Evolutionary conservation across 2,113 vertebrate species (phyloP), one percentile per base, ranked within the genome.

Genomic region (Sigmodon hispidus): DNA sequence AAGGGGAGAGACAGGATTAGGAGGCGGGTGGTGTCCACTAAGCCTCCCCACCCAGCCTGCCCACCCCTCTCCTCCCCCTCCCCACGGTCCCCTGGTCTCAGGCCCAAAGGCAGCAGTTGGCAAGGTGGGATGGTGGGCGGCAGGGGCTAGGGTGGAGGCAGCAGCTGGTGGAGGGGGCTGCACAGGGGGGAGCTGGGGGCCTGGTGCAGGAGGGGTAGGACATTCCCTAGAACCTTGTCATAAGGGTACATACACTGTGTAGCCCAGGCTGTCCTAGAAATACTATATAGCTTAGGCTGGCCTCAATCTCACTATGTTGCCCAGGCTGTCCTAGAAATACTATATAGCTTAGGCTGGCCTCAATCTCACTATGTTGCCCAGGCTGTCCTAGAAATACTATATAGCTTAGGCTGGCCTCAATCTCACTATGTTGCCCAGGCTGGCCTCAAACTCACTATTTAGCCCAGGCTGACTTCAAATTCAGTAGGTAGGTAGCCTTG

Each of bases 121-220:
- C 96, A 10, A 94, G 97, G 97, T 87, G 31, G 79, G 85, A 97
- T 97, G 97, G 86, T 85, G 97, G 94, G 92, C 84, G 65, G 96
- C 93, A 95, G 50, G 96, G 93, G 83, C 93, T 86, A 22, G 34
- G 69, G 95, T 61, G 94, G 86, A 55, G 86, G 90, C 81, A 93
- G 96, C 91, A 87, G 95, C 90, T 83, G 8, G 84, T 31, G 80
- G 76, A n/a, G 76, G 90, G 89, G 77, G 48, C 69, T 73, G 87
- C 1, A 17, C 70, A 24, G 34, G n/a, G 69, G 21, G 43, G 40
- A n/a, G 69, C 50, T 55, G 40, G 24, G 31, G 75, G 45, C 21
- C 43, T 63, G 21, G 36, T 21, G 80, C 24, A 2, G 77, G 48
- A 57, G 16, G 26, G 21, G 50, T 5, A 17, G 10, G 77, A 3